Conservation (phyloP, 2,113 vertebrate genomes). For the Plotosus lineatus region DNA sequence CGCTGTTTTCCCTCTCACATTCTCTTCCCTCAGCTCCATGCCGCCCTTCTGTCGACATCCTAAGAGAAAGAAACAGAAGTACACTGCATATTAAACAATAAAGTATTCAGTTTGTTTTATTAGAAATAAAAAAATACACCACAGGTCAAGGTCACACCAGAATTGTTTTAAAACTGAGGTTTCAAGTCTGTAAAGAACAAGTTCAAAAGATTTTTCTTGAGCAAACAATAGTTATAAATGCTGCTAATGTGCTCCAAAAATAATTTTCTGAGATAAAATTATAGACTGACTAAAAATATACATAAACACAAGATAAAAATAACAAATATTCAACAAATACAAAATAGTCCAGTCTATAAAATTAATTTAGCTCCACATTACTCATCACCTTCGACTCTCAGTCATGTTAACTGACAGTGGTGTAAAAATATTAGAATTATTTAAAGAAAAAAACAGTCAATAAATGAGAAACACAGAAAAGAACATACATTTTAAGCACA, state of each 20-base stretch:
- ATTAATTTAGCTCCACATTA: neutral
- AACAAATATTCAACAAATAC: neutral
- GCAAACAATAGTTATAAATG: neutral
- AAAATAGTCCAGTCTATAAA: neutral
- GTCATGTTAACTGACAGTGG: neutral
- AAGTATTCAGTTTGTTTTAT: constrained; percentile 38
- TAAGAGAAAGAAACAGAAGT: constrained; percentile 18
- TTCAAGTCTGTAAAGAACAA: neutral
- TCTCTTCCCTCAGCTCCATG: neutral
- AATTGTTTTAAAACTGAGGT: neutral
- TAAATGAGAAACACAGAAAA: neutral
- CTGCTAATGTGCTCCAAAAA: neutral
- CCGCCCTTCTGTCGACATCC: constrained; percentile 6
- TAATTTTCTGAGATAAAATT: neutral
- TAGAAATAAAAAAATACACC: constrained; percentile 51
- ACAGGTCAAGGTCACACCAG: constrained; percentile 21
- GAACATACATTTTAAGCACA: neutral
- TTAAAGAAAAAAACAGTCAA: too few species aligned
- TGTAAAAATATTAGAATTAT: too few species aligned
- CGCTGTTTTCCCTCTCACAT: neutral
- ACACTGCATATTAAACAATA: neutral
- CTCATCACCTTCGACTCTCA: neutral
- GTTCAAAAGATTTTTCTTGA: neutral
- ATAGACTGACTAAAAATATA: neutral
- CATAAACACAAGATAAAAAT: neutral